Evolutionary conservation across 2,797 vertebrate species (phyloP), one percentile per base, ranked within the genome.

Genomic region (Melanotaenia maccullochi): DNA sequence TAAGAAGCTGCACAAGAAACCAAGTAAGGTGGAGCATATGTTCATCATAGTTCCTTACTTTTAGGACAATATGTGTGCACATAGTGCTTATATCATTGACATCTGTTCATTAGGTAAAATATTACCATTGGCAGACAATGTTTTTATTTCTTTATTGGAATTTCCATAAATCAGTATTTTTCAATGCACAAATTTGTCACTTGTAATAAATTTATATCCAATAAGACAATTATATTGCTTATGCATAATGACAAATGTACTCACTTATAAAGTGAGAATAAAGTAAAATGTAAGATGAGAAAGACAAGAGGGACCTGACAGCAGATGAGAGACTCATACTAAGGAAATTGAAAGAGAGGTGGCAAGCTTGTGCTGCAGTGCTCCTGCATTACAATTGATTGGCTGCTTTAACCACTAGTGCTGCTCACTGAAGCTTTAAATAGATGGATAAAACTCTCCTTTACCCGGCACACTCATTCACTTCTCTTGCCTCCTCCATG

Each of bases 311-410:
- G 42, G 22, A 63, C 65, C 77, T 73, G 33, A 85, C 73, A 81
- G 66, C 42, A 75, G 78, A 55, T 32, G 81, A 84, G 78, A 78
- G 71, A 60, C 63, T 66, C 4, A 1, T 72, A 59, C 62, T 28
- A 71, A 77, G 59, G 67, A 51, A 67, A 82, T 82, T 73, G 69
- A 87, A 83, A 79, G 74, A 82, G 66, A 76, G 68, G 79, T 82
- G 76, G 71, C 62, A 49, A 75, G 74, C 74, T 74, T 71, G 81
- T 89, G 84, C 87, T 87, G 90, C 89, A 90, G 84, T 82, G 81
- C 79, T 85, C 68, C 82, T 82, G 86, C 88, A 91, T 90, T 86
- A 84, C 86, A 87, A 89, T 90, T 87, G 87, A 92, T 90, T 88
- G 86, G 78, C 85, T 86, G 76, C 73, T 90, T 89, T 88, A 90